Percentiles rank a stretch among this genome's conserved stretches.
Conservation (phyloP, 2,113 vertebrate genomes). For the Elephantulus edwardii region DNA sequence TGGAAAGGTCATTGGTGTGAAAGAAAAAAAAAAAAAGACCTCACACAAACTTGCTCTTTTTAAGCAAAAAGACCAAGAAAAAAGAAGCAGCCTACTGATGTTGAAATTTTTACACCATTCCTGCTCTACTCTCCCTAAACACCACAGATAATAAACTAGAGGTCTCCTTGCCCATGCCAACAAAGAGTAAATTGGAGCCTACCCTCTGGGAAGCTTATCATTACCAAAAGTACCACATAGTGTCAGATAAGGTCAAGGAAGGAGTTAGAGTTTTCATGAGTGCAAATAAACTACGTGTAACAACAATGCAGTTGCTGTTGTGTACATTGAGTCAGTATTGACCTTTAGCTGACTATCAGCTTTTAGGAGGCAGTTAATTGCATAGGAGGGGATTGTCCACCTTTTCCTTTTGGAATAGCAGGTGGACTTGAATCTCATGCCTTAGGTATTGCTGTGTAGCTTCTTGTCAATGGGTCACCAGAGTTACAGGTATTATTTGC, state of each 20-base stretch:
- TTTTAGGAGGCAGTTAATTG: too few relatives aligned
- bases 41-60: background rate
- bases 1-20: background rate
- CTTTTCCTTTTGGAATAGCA: too few relatives aligned
- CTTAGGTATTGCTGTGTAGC: too few relatives aligned
- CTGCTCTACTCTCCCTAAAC: background rate
- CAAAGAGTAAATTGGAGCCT: too few relatives aligned
- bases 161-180: too few relatives aligned
- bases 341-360: too few relatives aligned
- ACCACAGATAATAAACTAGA: background rate
- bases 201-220: background rate
- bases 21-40: background rate
- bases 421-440: too few relatives aligned
- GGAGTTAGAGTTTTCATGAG: background rate
- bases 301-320: too few relatives aligned
- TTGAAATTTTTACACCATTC: background rate
- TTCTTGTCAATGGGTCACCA: too few relatives aligned
- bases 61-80: background rate
- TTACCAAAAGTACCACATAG: background rate
- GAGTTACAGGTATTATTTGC: too few relatives aligned
- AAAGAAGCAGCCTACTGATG: background rate
- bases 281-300: background rate
- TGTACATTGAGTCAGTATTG: too few relatives aligned
- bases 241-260: background rate
- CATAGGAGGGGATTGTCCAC: too few relatives aligned